Base-by-base conservation (phyloP, 2,113 vertebrate genomes). In the Mandrillus leucophaeus region DNA sequence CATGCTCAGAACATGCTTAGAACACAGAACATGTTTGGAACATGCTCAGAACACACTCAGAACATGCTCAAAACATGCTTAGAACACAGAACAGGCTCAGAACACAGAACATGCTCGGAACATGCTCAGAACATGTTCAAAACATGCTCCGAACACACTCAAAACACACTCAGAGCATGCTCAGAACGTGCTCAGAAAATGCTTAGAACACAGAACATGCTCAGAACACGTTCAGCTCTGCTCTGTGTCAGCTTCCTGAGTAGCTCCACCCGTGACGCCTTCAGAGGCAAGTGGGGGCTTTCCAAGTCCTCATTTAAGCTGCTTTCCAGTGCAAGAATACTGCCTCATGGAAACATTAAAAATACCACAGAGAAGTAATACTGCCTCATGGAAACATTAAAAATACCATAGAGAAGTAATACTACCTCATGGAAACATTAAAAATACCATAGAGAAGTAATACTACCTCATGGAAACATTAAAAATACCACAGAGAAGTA, bases 11-110 rank as follows among this genome's bases (percentile, higher is more conserved):
- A 40, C 40, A 40, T 4, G 0, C 52, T 6, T 16, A 52, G 50
- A 52, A 52, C 50, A 52, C 0, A 40, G 40, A 40, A 40, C 40
- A 40, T 4, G 40, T 40, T 40, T 4, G 4, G 40, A 40, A 40
- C 40, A 40, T 4, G 16, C 14, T 52, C 50, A 52, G 50, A 52
- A 5, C 50, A 17, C 0, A 5, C 52, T 17, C 52, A 55, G 52
- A 55, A 52, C 16, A 5, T 0, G 1, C 5, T 52, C 50, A 6
- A 4, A 52, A 16, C 50, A 52, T 0, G 0, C 14, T 16, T 14
- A 16, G 50, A 52, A 52, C 50, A 52, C 45, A 48, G 45, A 48
- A 48, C 45, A 48, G 0, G 2, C 45, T 48, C 45, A 48, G 45
- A 48, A 48, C 45, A 48, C 4, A 5, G 50, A 52, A 17, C 14